Evolutionary conservation across 1,140 invertebrate genomes (phyloP), one percentile per base, ranked within the genome.

Genomic region (Lethrus apterus): DNA sequence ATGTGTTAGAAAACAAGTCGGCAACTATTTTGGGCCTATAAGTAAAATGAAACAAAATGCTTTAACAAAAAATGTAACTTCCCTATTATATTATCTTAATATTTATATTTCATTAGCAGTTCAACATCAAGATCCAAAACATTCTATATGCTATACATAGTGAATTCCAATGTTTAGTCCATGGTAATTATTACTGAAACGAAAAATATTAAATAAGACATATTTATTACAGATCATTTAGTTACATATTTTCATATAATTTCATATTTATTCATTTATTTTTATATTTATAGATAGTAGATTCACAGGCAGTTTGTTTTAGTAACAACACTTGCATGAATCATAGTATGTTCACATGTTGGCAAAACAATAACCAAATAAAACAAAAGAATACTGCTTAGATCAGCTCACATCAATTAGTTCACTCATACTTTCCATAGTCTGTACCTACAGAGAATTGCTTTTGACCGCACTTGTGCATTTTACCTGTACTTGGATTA

Each of bases 191-290:
- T n/a, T 8, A 41, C 21, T 21, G 14, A 26, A 26, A 26, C 5
- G 23, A 26, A 5, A 26, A 7, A n/a, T 14, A 49, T 46, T 60
- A 58, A 60, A 60, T 60, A 60, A 60, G 58, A 60, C 58, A 60
- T 60, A 59, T 60, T 60, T 60, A 60, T 60, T 60, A 60, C 58
- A 60, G 58, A 53, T 60, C 56, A 57, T 59, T 59, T 56, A 59
- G 58, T 59, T 60, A 58, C 56, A 60, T 58, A 58, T 57, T 51
- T 54, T 60, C 51, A 58, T 60, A 58, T 60, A 60, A 56, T 60
- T 60, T 58, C 50, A 47, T 53, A 55, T 55, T 51, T 50, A 46
- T 52, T 52, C 48, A 56, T 56, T 53, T 58, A 56, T 56, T 51
- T 56, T 54, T 55, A 50, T 59, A 56, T 56, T 52, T 55, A 56